A percentile compares a stretch with the other conserved stretches of the same genome.
Conservation (phyloP, 2,113 vertebrate species). For the Panurus biarmicus region DNA sequence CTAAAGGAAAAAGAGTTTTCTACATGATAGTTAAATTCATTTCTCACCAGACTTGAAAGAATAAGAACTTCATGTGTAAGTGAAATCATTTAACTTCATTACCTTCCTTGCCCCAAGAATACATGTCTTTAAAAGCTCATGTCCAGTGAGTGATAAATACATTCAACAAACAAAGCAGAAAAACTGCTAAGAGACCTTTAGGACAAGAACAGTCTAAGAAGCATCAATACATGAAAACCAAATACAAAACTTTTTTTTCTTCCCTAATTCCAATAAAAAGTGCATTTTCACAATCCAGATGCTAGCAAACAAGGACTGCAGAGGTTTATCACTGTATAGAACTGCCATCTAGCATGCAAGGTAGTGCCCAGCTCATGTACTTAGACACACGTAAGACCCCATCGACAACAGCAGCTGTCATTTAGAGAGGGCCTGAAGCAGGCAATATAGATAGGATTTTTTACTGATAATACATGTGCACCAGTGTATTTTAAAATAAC, state of each 20-base stretch:
- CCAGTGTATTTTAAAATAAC: background rate
- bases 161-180: background rate
- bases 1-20: background rate
- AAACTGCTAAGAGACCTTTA: background rate
- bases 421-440: background rate
- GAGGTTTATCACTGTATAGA: background rate
- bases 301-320: background rate
- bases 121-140: background rate
- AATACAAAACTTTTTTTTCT: background rate
- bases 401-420: background rate
- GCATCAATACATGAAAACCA: background rate
- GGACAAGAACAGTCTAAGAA: background rate
- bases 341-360: background rate
- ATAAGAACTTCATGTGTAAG: background rate
- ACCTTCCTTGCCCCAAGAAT: background rate
- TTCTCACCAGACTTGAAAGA: background rate
- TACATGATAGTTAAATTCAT: background rate
- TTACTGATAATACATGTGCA: background rate
- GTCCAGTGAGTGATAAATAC: background rate
- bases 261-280: background rate
- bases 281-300: background rate
- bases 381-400: accelerated
- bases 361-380: background rate
- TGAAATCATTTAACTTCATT: background rate
- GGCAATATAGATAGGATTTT: background rate